phyloP scores from a whole-genome alignment of 2,797 vertebrate genomes.

The Thripadectes ignobilis region DNA sequence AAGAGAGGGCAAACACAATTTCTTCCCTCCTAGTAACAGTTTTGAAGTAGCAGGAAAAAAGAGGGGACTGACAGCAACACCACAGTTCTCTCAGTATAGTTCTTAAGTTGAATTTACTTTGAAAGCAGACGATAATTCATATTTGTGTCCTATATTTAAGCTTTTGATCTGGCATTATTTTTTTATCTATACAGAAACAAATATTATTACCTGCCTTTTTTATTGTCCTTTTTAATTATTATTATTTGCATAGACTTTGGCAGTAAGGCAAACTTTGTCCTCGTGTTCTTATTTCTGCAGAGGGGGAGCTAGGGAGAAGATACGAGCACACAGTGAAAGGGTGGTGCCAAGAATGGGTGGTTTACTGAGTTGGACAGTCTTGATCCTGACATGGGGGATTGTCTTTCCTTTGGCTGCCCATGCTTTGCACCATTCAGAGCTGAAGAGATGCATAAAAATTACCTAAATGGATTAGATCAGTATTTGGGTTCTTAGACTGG shows the following conservation, averaged over 20 bases:
- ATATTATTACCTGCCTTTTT: neutral
- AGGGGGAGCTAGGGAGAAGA: neutral
- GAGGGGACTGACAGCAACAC: neutral
- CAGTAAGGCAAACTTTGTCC: neutral
- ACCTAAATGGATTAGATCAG: neutral
- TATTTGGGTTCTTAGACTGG: neutral
- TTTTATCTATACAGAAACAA: neutral
- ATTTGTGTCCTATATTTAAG: neutral
- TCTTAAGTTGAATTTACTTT: neutral
- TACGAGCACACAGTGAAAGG: rapidly evolving
- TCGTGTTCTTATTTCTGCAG: neutral
- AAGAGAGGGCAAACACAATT: neutral
- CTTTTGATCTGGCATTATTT: neutral
- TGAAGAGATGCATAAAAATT: neutral
- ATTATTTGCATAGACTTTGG: neutral
- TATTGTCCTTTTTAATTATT: neutral
- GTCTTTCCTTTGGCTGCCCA: neutral
- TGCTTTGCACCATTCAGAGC: neutral
- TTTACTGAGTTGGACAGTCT: neutral
- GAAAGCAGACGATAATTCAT: neutral
- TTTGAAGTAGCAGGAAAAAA: neutral
- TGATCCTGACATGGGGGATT: neutral
- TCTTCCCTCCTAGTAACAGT: neutral
- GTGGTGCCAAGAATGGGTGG: neutral
- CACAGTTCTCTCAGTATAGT: neutral